phyloP scores from a whole-genome alignment of 1,140 invertebrate species.

The Laodelphax striatellus region DNA sequence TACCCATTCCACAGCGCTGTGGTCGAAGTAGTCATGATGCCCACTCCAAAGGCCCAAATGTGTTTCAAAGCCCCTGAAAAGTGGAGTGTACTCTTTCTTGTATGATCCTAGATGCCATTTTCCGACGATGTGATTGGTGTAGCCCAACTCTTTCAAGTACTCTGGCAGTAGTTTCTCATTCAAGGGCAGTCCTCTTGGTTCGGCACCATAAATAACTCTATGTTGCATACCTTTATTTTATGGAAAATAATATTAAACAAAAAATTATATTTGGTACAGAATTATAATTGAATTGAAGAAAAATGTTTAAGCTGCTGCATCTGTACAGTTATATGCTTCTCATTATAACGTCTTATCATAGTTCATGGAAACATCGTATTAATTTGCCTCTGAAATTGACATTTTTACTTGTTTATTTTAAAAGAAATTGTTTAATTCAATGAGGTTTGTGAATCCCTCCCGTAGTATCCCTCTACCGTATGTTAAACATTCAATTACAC shows the following conservation, averaged over 20 bases:
- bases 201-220: constrained; percentile 58
- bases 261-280: no score
- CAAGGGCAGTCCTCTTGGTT: constrained; percentile 71
- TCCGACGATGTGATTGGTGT: constrained; percentile 72
- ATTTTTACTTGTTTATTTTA: no score
- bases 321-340: no score
- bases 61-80: constrained; percentile 61
- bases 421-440: no score
- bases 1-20: constrained; percentile 54
- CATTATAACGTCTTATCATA: no score
- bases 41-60: constrained; percentile 79
- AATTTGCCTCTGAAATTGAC: no score
- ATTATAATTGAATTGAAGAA: no score
- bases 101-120: constrained; percentile 87
- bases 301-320: no score
- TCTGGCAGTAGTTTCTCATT: constrained; percentile 68
- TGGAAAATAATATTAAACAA: neutral
- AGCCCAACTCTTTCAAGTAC: constrained; percentile 68
- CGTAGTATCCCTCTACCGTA: no score
- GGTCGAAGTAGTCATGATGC: constrained; percentile 79
- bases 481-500: no score
- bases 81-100: constrained; percentile 59
- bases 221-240: constrained; percentile 60
- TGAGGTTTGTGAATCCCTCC: no score
- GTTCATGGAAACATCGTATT: no score